Evolutionary conservation across 1,140 invertebrate species (phyloP).

Genomic region (Meteorus sp.): DNA sequence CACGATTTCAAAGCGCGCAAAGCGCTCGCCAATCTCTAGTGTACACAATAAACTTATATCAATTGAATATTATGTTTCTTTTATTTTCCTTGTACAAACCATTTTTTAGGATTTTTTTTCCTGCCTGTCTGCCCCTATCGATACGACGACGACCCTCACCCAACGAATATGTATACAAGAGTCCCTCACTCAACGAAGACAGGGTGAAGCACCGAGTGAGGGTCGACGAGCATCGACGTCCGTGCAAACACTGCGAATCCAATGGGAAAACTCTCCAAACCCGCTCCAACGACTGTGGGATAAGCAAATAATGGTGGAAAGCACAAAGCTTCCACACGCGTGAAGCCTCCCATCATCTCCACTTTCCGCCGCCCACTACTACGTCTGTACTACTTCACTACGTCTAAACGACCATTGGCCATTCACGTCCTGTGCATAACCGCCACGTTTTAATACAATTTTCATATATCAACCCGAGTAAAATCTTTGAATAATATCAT

Average conservation of each 20-base stretch:
- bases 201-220: conserved; percentile 11
- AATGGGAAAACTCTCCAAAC: conserved; percentile 34
- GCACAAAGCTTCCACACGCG: conserved; percentile 24
- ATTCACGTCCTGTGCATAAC: too few relatives aligned
- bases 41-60: too few relatives aligned
- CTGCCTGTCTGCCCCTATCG: too few relatives aligned
- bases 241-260: conserved; percentile 35
- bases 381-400: too few relatives aligned
- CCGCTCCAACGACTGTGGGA: conserved; percentile 28
- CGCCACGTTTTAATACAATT: too few relatives aligned
- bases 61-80: too few relatives aligned
- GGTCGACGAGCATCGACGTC: conserved; percentile 21
- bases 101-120: too few relatives aligned
- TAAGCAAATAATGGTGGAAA: conserved; percentile 37
- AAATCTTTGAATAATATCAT: background rate
- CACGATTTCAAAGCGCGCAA: too few relatives aligned
- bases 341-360: background rate
- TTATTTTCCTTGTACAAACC: too few relatives aligned
- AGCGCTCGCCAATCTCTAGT: too few relatives aligned
- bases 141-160: background rate
- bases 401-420: too few relatives aligned
- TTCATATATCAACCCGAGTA: too few relatives aligned
- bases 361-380: background rate
- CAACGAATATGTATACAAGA: conserved; percentile 1
- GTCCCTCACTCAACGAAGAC: conserved; percentile 9